Conservation (phyloP, 2,113 vertebrate genomes). For the Cranoglanis bouderius region DNA sequence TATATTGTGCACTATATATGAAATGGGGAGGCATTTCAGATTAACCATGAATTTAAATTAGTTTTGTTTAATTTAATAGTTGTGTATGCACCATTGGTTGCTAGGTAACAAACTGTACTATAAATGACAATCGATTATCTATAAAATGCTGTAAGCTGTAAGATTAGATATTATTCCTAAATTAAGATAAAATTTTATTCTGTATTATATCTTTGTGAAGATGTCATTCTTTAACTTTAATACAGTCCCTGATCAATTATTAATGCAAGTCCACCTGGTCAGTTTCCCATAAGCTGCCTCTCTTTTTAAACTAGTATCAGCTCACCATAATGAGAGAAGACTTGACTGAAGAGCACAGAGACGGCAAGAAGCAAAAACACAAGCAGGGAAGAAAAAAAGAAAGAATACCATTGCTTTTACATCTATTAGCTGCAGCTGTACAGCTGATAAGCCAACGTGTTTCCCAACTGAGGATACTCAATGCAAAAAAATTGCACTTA, state of each 20-base stretch:
- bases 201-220: neutral
- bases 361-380: neutral
- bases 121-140: neutral
- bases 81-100: neutral
- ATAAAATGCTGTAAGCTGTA: neutral
- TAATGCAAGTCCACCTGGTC: slow-evolving; percentile 22
- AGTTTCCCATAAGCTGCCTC: slow-evolving; percentile 13
- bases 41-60: neutral
- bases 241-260: slow-evolving; percentile 9
- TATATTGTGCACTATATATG: neutral
- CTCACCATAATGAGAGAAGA: slow-evolving; percentile 13
- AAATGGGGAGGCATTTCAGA: neutral
- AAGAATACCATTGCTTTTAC: neutral
- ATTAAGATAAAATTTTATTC: neutral
- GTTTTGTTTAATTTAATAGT: neutral
- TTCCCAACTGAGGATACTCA: neutral
- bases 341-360: neutral
- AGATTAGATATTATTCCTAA: neutral
- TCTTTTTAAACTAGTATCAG: slow-evolving; percentile 22
- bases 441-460: neutral
- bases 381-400: neutral
- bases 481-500: neutral
- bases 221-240: neutral
- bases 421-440: neutral
- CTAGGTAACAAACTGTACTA: neutral